phyloP scores from a whole-genome alignment of 2,888 invertebrate genomes.

The Proisotoma minuta region DNA sequence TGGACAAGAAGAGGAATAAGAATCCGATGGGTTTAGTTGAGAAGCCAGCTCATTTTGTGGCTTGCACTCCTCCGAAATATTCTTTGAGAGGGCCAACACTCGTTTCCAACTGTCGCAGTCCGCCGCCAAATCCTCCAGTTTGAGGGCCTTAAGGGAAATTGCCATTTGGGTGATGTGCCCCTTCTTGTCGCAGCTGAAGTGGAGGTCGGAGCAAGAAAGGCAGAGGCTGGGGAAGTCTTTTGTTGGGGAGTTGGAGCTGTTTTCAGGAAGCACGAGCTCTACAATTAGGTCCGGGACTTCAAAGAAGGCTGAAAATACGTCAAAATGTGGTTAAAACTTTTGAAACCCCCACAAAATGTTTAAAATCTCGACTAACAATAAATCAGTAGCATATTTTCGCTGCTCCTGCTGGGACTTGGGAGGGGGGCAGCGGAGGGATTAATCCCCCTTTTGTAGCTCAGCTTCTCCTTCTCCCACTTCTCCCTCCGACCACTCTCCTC shows the following conservation, averaged over 20 bases:
- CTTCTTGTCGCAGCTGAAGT: constrained; percentile 41
- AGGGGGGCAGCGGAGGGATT: constrained; percentile 30
- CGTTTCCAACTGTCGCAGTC: constrained; percentile 73
- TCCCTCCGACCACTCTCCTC: constrained; percentile 25
- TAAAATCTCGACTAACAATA: constrained; percentile 24
- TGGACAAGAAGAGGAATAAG: constrained; percentile 76
- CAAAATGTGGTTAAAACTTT: no score
- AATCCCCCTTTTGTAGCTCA: constrained; percentile 11
- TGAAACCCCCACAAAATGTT: no score
- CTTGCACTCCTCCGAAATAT: no score
- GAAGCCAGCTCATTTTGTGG: not conserved
- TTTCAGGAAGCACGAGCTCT: constrained; percentile 55
- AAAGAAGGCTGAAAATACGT: constrained; percentile 60
- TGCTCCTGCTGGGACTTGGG: constrained; percentile 42
- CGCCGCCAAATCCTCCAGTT: constrained; percentile 84
- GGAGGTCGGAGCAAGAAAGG: constrained; percentile 42
- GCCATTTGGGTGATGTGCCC: constrained; percentile 42
- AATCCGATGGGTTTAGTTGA: constrained; percentile 49
- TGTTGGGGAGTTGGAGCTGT: not conserved
- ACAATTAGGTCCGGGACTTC: constrained; percentile 70
- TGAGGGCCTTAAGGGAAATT: constrained; percentile 65
- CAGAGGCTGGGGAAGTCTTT: constrained; percentile 32
- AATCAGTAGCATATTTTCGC: constrained; percentile 38
- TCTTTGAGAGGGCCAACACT: constrained; percentile 73
- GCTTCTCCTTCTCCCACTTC: constrained; percentile 40